Evolutionary conservation across 1,140 invertebrate genomes (phyloP).

Genomic region (Macrobrachium rosenbergii): DNA sequence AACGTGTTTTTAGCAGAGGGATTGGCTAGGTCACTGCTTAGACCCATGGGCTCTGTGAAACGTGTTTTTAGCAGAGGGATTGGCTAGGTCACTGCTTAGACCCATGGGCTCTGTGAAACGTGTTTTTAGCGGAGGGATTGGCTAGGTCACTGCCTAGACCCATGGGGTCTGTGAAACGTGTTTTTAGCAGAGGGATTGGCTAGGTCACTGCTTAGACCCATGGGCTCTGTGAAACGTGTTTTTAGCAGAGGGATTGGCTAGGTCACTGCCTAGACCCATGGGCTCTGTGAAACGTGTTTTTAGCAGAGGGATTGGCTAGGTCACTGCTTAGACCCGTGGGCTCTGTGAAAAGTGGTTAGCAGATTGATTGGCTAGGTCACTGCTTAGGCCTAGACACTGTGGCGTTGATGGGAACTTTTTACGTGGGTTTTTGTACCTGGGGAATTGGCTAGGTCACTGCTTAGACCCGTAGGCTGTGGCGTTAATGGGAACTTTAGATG

Average conservation of each 20-base stretch:
- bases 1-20: neutral
- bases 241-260: neutral
- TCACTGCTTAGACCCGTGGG: neutral
- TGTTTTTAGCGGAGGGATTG: neutral
- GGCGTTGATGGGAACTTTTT: no score
- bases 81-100: neutral
- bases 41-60: neutral
- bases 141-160: neutral
- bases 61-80: neutral
- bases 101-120: no score
- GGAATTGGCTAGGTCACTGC: no score
- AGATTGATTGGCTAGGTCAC: no score
- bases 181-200: neutral
- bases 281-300: no score
- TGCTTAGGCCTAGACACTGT: no score
- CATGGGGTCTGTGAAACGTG: no score
- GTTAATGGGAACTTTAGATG: no score
- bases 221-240: no score
- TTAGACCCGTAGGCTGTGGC: no score
- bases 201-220: neutral
- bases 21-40: neutral
- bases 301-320: neutral
- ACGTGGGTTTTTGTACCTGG: no score
- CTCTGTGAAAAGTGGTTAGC: no score
- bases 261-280: neutral